Percentiles rank a stretch among this genome's conserved stretches.
phyloP scores from a whole-genome alignment of 2,797 vertebrate genomes.

The Sylvia borin region DNA sequence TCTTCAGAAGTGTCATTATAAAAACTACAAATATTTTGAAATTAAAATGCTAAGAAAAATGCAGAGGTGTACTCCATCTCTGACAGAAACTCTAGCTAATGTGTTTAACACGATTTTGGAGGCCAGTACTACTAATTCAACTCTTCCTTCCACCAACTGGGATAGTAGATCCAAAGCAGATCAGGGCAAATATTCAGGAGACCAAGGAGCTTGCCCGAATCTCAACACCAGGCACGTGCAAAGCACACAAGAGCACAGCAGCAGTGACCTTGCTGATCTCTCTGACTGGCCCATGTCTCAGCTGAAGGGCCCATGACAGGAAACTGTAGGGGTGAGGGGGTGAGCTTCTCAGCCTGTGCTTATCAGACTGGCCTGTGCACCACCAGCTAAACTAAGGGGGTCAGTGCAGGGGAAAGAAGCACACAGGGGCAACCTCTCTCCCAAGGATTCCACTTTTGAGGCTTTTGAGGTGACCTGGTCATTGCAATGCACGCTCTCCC shows the following conservation, averaged over 20 bases:
- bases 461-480: background rate
- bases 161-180: background rate
- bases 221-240: background rate
- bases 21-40: accelerated
- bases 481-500: accelerated
- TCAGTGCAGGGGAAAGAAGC: background rate
- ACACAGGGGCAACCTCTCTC: background rate
- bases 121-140: background rate
- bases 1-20: background rate
- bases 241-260: background rate
- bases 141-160: background rate
- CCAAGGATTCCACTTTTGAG: background rate
- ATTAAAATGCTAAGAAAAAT: background rate
- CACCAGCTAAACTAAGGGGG: background rate
- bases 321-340: too few relatives aligned
- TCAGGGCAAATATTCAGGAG: background rate
- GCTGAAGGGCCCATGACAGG: too few relatives aligned
- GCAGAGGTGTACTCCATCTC: background rate
- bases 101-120: background rate
- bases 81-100: background rate
- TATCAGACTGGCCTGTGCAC: background rate
- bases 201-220: background rate
- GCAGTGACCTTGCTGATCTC: background rate
- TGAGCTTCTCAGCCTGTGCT: background rate
- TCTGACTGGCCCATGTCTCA: too few relatives aligned